Conservation (phyloP, 2,888 invertebrate species). For the Aphidius colemani region DNA sequence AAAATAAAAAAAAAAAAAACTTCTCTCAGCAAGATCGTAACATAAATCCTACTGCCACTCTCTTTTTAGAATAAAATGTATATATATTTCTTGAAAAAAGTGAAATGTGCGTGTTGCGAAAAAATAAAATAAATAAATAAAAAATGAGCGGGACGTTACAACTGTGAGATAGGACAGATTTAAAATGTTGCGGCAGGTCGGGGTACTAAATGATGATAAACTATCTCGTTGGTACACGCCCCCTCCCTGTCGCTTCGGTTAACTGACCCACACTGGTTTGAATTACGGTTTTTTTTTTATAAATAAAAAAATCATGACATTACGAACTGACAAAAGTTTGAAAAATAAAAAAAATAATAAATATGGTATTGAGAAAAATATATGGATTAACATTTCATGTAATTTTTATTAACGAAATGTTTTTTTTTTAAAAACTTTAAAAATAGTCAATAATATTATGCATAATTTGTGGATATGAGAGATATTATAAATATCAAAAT, state of each 20-base stretch:
- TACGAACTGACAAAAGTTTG: slow-evolving; percentile 7
- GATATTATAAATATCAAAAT: background rate
- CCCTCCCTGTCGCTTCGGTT: slow-evolving; percentile 30
- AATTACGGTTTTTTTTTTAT: slow-evolving; percentile 47
- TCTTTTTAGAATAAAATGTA: background rate
- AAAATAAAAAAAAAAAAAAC: no score
- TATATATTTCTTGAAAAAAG: slow-evolving; percentile 6
- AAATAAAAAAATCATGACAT: slow-evolving; percentile 29
- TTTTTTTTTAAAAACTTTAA: background rate
- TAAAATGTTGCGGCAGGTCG: slow-evolving; percentile 59
- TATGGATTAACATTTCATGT: background rate
- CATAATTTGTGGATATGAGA: background rate
- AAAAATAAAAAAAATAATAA: background rate
- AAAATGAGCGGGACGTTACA: slow-evolving; percentile 1
- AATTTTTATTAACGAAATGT: background rate
- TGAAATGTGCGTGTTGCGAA: no score
- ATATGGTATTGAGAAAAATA: background rate
- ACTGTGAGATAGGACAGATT: slow-evolving; percentile 54
- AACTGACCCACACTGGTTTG: slow-evolving; percentile 52
- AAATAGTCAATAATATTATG: background rate
- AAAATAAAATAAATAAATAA: slow-evolving; percentile 5
- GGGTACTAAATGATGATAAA: slow-evolving; percentile 59
- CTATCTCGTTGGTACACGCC: slow-evolving; percentile 50
- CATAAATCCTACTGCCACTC: no score
- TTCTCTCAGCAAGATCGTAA: no score